Percentiles rank a stretch among this genome's conserved stretches.
Conservation (phyloP, 1,140 invertebrate species). For the Pseudobourletiella spinata region DNA sequence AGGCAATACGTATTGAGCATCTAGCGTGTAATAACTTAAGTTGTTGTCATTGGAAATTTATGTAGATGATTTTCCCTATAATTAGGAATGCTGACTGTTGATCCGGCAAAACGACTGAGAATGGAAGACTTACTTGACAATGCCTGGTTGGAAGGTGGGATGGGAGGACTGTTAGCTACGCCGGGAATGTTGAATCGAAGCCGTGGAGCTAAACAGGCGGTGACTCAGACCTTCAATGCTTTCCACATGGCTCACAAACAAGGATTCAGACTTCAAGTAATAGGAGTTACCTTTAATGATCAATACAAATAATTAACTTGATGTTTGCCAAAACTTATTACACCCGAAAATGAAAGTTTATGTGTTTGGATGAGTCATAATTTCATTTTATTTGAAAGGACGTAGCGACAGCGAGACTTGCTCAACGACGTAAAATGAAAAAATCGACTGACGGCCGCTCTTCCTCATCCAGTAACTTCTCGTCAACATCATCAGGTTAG, state of each 20-base stretch:
- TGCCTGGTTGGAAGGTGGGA: slow-evolving; percentile 45
- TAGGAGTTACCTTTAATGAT: slow-evolving; percentile 23
- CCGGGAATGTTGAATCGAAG: slow-evolving; percentile 35
- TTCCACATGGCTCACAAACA: slow-evolving; percentile 60
- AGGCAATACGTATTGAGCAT: too few relatives aligned
- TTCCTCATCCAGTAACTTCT: slow-evolving; percentile 44
- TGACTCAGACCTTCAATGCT: slow-evolving; percentile 50
- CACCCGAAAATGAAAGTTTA: too few relatives aligned
- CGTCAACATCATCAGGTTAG: slow-evolving; percentile 41
- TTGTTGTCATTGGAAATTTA: too few relatives aligned
- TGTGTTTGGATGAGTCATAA: neutral
- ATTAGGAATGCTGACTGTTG: slow-evolving; percentile 62
- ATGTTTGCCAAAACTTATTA: neutral
- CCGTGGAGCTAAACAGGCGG: slow-evolving; percentile 34
- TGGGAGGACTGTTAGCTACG: slow-evolving; percentile 36
- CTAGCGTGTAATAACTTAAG: too few relatives aligned
- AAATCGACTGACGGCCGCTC: slow-evolving; percentile 47
- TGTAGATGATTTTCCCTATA: neutral
- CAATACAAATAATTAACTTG: neutral
- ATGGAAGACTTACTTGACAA: slow-evolving; percentile 55
- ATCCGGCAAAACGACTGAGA: slow-evolving; percentile 61
- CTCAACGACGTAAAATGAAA: slow-evolving; percentile 57
- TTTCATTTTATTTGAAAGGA: slow-evolving; percentile 40
- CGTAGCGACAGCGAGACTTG: slow-evolving; percentile 59
- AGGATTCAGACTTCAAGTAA: slow-evolving; percentile 59